phyloP scores from a whole-genome alignment of 2,888 invertebrate genomes.

The Liodrosophila aerea region DNA sequence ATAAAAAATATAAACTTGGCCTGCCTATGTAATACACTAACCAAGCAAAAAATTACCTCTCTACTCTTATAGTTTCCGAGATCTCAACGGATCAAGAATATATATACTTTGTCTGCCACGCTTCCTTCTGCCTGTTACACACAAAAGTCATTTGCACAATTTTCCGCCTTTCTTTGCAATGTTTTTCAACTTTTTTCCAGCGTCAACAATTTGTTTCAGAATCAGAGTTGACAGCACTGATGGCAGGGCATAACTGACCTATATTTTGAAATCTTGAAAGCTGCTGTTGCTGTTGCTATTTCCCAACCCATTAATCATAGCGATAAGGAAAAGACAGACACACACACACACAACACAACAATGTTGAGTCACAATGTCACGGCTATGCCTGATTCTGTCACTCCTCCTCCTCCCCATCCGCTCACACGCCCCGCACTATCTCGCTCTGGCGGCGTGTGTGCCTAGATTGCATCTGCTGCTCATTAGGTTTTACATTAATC shows the following conservation, averaged over 20 bases:
- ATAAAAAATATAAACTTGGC: too few relatives aligned
- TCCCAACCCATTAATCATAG: slow-evolving; percentile 43
- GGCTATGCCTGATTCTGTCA: slow-evolving; percentile 14
- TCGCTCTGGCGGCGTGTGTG: background rate
- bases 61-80: too few relatives aligned
- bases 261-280: slow-evolving; percentile 41
- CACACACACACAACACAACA: background rate
- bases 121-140: too few relatives aligned
- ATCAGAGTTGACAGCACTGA: background rate
- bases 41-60: too few relatives aligned
- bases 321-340: slow-evolving; percentile 30
- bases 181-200: too few relatives aligned
- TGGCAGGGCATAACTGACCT: slow-evolving; percentile 39
- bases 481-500: slow-evolving; percentile 24
- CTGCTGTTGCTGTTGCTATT: slow-evolving; percentile 16
- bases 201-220: too few relatives aligned
- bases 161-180: too few relatives aligned
- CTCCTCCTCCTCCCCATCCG: background rate
- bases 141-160: too few relatives aligned
- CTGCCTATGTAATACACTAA: too few relatives aligned
- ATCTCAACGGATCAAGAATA: too few relatives aligned
- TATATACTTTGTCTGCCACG: too few relatives aligned
- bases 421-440: background rate
- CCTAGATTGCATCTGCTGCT: slow-evolving; percentile 28
- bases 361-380: slow-evolving; percentile 48